phyloP scores from a whole-genome alignment of 2,113 vertebrate species.

The Pachycephala philippinensis region DNA sequence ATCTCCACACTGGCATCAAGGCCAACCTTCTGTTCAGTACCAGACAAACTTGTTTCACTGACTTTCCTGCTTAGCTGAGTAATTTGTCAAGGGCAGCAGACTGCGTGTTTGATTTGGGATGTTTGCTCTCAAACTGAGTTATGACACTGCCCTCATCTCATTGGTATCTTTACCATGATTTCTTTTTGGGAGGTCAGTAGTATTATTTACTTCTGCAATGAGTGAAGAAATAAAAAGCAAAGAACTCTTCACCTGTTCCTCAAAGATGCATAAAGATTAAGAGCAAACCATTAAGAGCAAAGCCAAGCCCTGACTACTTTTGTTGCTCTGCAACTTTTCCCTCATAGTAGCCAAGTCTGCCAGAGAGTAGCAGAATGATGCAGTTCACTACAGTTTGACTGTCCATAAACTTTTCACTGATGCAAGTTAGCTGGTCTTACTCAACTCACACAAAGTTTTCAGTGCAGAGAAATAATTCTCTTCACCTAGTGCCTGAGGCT shows the following conservation, averaged over 20 bases:
- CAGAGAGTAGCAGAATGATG: not conserved
- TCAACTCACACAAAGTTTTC: not conserved
- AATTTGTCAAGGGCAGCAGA: not conserved
- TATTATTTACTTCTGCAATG: not conserved
- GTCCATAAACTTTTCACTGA: not conserved
- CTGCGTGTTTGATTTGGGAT: not conserved
- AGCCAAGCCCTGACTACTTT: not conserved
- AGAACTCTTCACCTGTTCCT: not conserved
- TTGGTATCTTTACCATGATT: not conserved
- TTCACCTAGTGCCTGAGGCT: not conserved
- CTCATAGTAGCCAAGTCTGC: not conserved
- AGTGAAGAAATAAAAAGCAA: not conserved
- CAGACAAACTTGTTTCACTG: not conserved
- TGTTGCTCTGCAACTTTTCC: not conserved
- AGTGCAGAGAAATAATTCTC: not conserved
- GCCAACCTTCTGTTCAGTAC: not conserved
- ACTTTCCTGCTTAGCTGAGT: not conserved
- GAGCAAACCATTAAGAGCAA: not conserved
- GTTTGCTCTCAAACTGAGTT: not conserved
- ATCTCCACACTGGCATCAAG: not conserved
- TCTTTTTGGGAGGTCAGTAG: not conserved
- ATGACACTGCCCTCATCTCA: not conserved
- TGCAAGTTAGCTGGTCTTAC: not conserved
- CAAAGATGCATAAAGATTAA: not conserved
- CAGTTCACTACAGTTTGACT: not conserved